These are phyloP conservation scores for Drosophila mettleri DNA, from an alignment of 2,888 invertebrate genomes.

Conservation along the genomic window DNA sequence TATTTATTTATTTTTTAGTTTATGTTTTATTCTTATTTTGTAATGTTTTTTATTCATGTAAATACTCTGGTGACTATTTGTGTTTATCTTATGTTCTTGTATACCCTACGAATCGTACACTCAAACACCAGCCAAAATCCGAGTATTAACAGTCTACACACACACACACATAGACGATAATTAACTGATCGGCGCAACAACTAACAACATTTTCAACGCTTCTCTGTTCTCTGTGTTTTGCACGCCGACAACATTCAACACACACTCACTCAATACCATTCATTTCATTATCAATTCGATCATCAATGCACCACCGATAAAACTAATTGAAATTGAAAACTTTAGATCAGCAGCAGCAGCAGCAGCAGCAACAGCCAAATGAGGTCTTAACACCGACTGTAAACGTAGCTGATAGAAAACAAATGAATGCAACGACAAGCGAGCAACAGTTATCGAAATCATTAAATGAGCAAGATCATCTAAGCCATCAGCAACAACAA, in stretches of 20 bases:
- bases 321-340: slow-evolving; percentile 64
- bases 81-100: slow-evolving; percentile 25
- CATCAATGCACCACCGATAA: slow-evolving; percentile 51
- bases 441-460: slow-evolving; percentile 78
- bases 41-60: slow-evolving; percentile 7
- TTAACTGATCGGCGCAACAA: slow-evolving; percentile 12
- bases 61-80: slow-evolving; percentile 20
- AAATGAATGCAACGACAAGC: slow-evolving; percentile 71
- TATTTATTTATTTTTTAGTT: neutral
- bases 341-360: slow-evolving; percentile 67
- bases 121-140: slow-evolving; percentile 71
- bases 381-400: slow-evolving; percentile 64
- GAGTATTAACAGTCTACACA: slow-evolving; percentile 22
- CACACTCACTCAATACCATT: slow-evolving; percentile 17
- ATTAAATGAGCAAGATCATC: slow-evolving; percentile 77
- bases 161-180: neutral
- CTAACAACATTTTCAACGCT: slow-evolving; percentile 30
- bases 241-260: slow-evolving; percentile 21
- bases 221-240: slow-evolving; percentile 16
- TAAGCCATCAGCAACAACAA: slow-evolving; percentile 54
- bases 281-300: slow-evolving; percentile 25
- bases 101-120: slow-evolving; percentile 45
- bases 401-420: slow-evolving; percentile 54
- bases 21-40: neutral
- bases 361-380: slow-evolving; percentile 49